Percentiles rank a stretch among this genome's conserved stretches.
Conservation (phyloP, 2,888 invertebrate genomes). For the Agelastica alni region DNA sequence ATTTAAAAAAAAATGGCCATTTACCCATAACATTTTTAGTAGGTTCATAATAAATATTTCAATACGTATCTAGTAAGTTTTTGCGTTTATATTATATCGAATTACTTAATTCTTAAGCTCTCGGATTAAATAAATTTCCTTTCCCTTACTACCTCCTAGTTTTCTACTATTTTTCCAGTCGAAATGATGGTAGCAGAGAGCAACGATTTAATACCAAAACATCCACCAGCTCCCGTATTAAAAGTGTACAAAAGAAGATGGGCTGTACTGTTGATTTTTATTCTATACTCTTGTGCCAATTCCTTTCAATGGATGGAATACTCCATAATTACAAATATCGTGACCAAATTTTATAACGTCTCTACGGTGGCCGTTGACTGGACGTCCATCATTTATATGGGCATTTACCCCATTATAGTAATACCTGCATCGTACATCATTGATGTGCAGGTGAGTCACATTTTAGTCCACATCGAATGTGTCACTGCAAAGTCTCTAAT, state of each 20-base stretch:
- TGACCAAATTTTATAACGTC: slow-evolving; percentile 75
- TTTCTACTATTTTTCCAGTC: too few species aligned
- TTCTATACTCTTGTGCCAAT: slow-evolving; percentile 84
- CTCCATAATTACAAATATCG: slow-evolving; percentile 85
- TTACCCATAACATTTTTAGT: too few species aligned
- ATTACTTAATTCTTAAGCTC: too few species aligned
- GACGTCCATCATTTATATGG: slow-evolving; percentile 97
- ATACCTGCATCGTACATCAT: slow-evolving; percentile 95
- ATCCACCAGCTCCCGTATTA: slow-evolving; percentile 46
- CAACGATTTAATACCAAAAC: slow-evolving; percentile 23
- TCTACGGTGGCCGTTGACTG: slow-evolving; percentile 79
- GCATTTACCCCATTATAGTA: slow-evolving; percentile 91
- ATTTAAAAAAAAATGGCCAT: too few species aligned
- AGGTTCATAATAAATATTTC: too few species aligned
- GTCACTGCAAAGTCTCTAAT: too few species aligned
- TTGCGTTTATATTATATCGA: too few species aligned
- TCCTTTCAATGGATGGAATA: slow-evolving; percentile 97
- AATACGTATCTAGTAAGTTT: too few species aligned
- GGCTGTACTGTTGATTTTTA: slow-evolving; percentile 82
- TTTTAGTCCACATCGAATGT: too few species aligned
- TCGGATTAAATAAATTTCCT: too few species aligned
- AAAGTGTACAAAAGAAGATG: slow-evolving; percentile 76
- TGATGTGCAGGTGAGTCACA: slow-evolving; percentile 85
- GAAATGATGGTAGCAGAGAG: slow-evolving; percentile 19
- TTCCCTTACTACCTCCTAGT: too few species aligned